Base-by-base conservation (phyloP, 2,888 invertebrate species). In the Vesta saturnalis region DNA sequence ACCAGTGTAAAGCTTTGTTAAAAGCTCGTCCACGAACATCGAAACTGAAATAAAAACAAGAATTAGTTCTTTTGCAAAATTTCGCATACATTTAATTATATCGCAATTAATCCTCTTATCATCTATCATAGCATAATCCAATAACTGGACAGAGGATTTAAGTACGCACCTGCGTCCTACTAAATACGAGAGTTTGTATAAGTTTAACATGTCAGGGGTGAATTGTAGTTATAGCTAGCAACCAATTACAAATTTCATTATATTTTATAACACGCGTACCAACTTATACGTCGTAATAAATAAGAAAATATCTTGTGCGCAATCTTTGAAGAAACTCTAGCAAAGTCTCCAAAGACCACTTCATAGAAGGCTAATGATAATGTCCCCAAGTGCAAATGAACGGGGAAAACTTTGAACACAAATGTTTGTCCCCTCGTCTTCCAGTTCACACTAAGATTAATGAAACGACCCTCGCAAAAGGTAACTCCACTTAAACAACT, bases 21-120 rank as follows among this genome's bases (percentile, higher is more conserved):
- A 94, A 91, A 0, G 93, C 88, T 70, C 93, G 89, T 18, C 94
- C 95, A 46, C 94, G 88, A 14, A 94, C 94, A 84, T 95, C 94
- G 82, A 94, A 93, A 84, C 95, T 95, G 89, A 1, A 87, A 89
- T 74, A 79, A 75, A 64, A 61, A 46, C 35, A 43, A 15, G 52
- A 52, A 57, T 39, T 58, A 67, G 66, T 47, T 55, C 5, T 8
- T 64, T 61, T 61, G 43, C 21, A 59, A 18, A 8, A 4, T 39
- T 21, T 21, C 18, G 19, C 21, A 43, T n/a, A 62, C 12, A 14
- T 43, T 64, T 60, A 69, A 64, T 69, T 57, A 64, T 49, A 35
- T 39, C 39, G 8, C 67, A 73, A 73, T 73, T 75, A 73, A 75
- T 72, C 66, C 72, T 67, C 62, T 70, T 59, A 65, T 62, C 72